A percentile compares a stretch with the other conserved stretches of the same genome.
These are phyloP conservation scores for Ovibos moschatus DNA, from an alignment of 2,113 vertebrate species.

Conservation along the genomic window DNA sequence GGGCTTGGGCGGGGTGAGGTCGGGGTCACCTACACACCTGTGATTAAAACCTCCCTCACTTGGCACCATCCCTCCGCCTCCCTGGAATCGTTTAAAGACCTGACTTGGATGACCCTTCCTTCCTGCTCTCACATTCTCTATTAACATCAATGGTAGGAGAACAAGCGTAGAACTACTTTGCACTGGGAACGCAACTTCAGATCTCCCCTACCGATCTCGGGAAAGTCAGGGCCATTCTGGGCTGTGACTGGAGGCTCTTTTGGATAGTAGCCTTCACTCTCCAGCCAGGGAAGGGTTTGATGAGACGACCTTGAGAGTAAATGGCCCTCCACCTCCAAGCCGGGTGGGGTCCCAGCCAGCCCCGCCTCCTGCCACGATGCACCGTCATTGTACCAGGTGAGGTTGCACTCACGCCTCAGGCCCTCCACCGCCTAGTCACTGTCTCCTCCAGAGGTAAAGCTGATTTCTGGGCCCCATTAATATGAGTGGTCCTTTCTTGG, in stretches of 20 bases:
- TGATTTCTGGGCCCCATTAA: background rate
- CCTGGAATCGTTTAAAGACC: conserved; percentile 25
- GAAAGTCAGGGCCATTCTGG: background rate
- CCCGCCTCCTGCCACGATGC: background rate
- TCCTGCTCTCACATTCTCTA: background rate
- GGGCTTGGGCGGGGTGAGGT: conserved; percentile 83
- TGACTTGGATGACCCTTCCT: conserved; percentile 29
- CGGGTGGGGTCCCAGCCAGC: background rate
- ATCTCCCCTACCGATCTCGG: background rate
- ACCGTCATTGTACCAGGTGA: background rate
- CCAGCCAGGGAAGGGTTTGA: conserved; percentile 30
- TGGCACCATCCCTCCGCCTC: background rate
- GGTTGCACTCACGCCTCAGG: background rate
- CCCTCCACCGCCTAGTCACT: background rate
- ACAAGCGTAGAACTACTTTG: background rate
- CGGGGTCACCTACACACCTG: conserved; percentile 84
- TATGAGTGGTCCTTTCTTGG: background rate
- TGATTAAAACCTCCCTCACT: conserved; percentile 78
- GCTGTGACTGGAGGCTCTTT: conserved; percentile 33
- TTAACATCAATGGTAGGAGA: background rate
- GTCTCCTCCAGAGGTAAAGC: background rate
- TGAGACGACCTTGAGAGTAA: conserved; percentile 34
- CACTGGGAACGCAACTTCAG: background rate
- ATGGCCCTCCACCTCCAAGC: conserved; percentile 39
- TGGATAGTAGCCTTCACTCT: background rate